Evolutionary conservation across 2,113 vertebrate genomes (phyloP).

Genomic region (Amia ocellicauda): DNA sequence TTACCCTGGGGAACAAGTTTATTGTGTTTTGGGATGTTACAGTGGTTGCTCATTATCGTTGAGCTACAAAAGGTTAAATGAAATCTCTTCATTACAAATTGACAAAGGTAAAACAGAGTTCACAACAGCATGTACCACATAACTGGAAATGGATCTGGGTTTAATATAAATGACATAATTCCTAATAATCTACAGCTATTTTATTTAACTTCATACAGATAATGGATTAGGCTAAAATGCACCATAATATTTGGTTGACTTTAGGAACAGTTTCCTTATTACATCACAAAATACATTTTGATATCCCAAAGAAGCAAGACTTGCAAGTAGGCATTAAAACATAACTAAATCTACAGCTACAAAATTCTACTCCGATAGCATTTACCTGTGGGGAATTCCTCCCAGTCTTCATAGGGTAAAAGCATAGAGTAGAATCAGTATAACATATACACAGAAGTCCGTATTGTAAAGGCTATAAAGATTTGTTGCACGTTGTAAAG

Average conservation of each 20-base stretch:
- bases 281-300: constrained; percentile 96
- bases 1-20: constrained; percentile 80
- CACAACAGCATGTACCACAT: constrained; percentile 93
- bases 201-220: constrained; percentile 89
- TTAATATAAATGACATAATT: constrained; percentile 91
- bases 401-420: constrained; percentile 86
- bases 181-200: constrained; percentile 86
- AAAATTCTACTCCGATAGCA: constrained; percentile 83
- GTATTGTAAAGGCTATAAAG: constrained; percentile 95
- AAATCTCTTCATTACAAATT: constrained; percentile 90
- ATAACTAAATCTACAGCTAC: constrained; percentile 93
- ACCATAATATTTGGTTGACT: constrained; percentile 96
- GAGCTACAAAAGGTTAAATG: constrained; percentile 90
- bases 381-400: constrained; percentile 75
- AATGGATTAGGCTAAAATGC: constrained; percentile 94
- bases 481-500: constrained; percentile 83
- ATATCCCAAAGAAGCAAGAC: constrained; percentile 97
- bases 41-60: constrained; percentile 76
- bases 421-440: constrained; percentile 86
- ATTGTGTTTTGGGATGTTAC: constrained; percentile 89
- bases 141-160: constrained; percentile 84
- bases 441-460: constrained; percentile 94
- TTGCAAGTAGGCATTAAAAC: constrained; percentile 93
- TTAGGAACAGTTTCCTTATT: constrained; percentile 92
- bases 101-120: constrained; percentile 89